These are phyloP conservation scores for Brachyptera risi DNA, from an alignment of 2,888 invertebrate species.

Conservation along the genomic window DNA sequence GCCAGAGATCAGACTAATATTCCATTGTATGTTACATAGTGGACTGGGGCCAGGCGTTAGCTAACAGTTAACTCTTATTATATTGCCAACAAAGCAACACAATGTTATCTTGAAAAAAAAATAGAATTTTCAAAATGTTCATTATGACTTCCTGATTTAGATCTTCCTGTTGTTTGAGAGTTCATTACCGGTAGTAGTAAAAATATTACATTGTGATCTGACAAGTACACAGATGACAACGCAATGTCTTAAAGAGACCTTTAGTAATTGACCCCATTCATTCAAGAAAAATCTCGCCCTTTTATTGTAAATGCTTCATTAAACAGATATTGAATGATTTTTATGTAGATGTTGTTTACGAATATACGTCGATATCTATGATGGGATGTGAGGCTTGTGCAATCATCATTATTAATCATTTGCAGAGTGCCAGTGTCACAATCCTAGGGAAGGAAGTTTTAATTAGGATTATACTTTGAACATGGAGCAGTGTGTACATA, in stretches of 20 bases:
- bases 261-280: background rate
- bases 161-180: slow-evolving; percentile 17
- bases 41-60: slow-evolving; percentile 10
- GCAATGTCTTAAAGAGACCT: background rate
- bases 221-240: background rate
- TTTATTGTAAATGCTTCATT: slow-evolving; percentile 24
- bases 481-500: slow-evolving; percentile 14
- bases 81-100: slow-evolving; percentile 25
- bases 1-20: background rate
- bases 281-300: slow-evolving; percentile 3
- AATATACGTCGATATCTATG: background rate
- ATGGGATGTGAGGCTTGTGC: slow-evolving; percentile 5
- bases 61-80: slow-evolving; percentile 21
- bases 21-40: background rate
- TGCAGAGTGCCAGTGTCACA: background rate
- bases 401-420: slow-evolving; percentile 1
- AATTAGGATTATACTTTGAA: background rate
- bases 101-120: slow-evolving; percentile 21
- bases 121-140: slow-evolving; percentile 8
- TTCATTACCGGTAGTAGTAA: slow-evolving; percentile 7
- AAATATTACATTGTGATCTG: background rate
- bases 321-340: slow-evolving; percentile 32
- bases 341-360: slow-evolving; percentile 26
- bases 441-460: background rate
- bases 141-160: slow-evolving; percentile 14